Evolutionary conservation across 2,797 vertebrate genomes (phyloP).

Genomic region (Acomys russatus): DNA sequence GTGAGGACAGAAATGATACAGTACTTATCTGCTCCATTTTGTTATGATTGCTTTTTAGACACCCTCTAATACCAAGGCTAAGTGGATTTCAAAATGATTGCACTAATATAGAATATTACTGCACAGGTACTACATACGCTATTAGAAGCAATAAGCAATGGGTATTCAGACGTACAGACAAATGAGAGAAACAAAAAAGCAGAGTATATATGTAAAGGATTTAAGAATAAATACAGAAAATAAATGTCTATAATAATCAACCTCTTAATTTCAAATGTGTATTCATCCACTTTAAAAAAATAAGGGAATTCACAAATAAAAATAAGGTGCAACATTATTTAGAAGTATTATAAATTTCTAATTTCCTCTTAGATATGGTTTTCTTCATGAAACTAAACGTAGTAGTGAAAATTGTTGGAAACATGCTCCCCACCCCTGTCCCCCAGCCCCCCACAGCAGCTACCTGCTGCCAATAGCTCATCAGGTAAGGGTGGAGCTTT

Average conservation of each 20-base stretch:
- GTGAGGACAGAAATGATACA: not conserved
- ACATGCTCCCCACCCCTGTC: no score
- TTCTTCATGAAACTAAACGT: not conserved
- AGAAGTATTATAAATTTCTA: not conserved
- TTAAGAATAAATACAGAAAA: not conserved
- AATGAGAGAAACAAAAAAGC: not conserved
- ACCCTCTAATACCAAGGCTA: slow-evolving; percentile 27
- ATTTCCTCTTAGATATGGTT: not conserved
- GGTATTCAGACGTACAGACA: not conserved
- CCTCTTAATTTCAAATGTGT: not conserved
- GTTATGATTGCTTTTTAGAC: slow-evolving; percentile 20
- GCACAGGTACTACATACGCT: not conserved
- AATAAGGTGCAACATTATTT: not conserved
- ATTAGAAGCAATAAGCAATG: not conserved
- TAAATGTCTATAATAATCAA: not conserved
- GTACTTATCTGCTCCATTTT: not conserved
- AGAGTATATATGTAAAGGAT: not conserved
- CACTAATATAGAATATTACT: not conserved
- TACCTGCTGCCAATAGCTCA: not conserved
- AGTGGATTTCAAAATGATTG: not conserved
- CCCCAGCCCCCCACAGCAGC: not conserved
- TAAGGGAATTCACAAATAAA: not conserved
- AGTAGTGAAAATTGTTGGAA: not conserved
- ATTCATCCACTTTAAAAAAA: not conserved
- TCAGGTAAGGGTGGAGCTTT: not conserved